phyloP scores from a whole-genome alignment of 2,888 invertebrate genomes.

The Thalpophila matura region DNA sequence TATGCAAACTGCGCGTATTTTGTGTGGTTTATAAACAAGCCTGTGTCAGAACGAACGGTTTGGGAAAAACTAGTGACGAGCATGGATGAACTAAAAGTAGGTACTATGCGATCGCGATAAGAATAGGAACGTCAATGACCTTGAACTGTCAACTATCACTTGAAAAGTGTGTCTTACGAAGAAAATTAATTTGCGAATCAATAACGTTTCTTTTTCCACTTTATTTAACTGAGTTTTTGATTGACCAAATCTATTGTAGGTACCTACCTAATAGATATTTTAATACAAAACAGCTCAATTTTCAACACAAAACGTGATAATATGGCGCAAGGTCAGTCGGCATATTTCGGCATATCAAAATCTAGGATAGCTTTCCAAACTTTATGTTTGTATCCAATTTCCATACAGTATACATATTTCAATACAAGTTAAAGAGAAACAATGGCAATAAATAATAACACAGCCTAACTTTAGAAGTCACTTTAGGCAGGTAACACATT shows the following conservation, averaged over 20 bases:
- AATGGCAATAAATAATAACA: constrained; percentile 33
- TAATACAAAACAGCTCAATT: too few relatives aligned
- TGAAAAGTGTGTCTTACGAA: too few relatives aligned
- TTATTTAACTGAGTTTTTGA: too few relatives aligned
- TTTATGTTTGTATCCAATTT: constrained; percentile 10
- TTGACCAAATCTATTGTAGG: too few relatives aligned
- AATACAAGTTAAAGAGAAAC: constrained; percentile 11
- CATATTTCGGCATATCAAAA: constrained; percentile 7
- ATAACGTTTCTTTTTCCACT: too few relatives aligned
- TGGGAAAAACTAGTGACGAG: neutral
- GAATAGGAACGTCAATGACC: too few relatives aligned
- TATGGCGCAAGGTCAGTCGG: too few relatives aligned
- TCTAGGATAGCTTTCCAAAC: constrained; percentile 3
- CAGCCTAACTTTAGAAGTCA: constrained; percentile 23
- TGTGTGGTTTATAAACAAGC: constrained; percentile 34
- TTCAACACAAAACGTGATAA: too few relatives aligned
- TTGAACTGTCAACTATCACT: too few relatives aligned
- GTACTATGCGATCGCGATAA: too few relatives aligned
- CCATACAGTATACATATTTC: constrained; percentile 4
- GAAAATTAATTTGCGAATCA: too few relatives aligned
- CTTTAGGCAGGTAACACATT: constrained; percentile 37
- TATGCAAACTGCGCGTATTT: constrained; percentile 49
- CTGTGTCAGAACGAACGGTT: constrained; percentile 26
- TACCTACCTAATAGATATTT: too few relatives aligned
- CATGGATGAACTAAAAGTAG: constrained; percentile 21